phyloP scores from a whole-genome alignment of 2,888 invertebrate genomes.

The Neria commutata region DNA sequence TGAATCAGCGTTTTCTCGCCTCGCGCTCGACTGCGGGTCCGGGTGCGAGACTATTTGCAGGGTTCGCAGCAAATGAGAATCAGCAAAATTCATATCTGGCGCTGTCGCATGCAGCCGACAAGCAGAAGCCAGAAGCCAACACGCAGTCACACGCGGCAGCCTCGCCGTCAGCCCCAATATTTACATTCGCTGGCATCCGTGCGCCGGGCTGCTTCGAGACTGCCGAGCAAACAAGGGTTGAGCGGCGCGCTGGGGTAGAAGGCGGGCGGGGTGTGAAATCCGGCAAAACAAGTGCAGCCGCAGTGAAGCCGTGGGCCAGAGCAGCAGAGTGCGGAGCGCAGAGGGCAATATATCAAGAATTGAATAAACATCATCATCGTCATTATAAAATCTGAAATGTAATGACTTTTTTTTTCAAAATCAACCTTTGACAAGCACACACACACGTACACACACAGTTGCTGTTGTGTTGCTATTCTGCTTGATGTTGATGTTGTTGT shows the following conservation, averaged over 20 bases:
- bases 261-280: no score
- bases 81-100: not conserved
- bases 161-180: not conserved
- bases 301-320: not conserved
- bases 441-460: not conserved
- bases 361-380: slow-evolving; percentile 26
- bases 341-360: slow-evolving; percentile 25
- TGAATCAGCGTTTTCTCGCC: not conserved
- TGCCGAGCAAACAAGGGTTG: no score
- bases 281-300: not conserved
- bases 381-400: slow-evolving; percentile 19
- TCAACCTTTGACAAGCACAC: no score
- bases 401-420: slow-evolving; percentile 17
- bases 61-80: not conserved
- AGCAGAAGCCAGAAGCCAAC: no score
- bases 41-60: no score
- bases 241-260: no score
- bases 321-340: not conserved
- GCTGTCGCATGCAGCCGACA: no score
- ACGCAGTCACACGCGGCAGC: not conserved
- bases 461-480: not conserved
- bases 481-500: not conserved
- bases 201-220: no score
- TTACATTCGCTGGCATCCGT: not conserved
- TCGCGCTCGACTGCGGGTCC: no score